Evolutionary conservation across 2,888 invertebrate genomes (phyloP).

Genomic region (Morinoia aosen): DNA sequence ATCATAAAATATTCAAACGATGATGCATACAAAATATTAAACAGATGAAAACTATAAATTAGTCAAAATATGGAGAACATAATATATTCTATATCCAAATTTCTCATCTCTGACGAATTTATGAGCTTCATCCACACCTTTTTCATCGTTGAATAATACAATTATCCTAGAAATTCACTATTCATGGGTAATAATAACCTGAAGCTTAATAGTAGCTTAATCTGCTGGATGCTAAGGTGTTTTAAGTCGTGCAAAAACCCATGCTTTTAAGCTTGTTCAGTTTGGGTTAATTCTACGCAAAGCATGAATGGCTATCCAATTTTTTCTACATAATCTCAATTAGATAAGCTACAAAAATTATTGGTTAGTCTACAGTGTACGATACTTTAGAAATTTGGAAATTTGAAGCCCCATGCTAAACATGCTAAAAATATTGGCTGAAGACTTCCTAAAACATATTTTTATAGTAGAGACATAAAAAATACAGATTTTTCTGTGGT

Average conservation of each 20-base stretch:
- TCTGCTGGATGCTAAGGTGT: neutral
- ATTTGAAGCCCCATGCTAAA: conserved; percentile 2
- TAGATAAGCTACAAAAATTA: neutral
- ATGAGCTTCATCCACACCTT: neutral
- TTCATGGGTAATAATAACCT: neutral
- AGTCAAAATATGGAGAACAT: too few relatives aligned
- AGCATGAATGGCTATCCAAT: neutral
- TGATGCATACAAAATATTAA: too few relatives aligned
- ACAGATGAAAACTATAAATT: too few relatives aligned
- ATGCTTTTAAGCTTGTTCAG: neutral
- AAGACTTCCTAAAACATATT: neutral
- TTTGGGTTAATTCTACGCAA: conserved; percentile 12
- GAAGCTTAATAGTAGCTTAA: neutral
- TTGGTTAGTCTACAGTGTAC: neutral
- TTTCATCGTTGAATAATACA: neutral
- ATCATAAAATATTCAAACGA: too few relatives aligned
- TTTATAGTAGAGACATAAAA: neutral
- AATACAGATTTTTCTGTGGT: neutral
- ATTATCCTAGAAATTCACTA: neutral
- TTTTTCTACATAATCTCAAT: neutral
- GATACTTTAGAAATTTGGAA: neutral
- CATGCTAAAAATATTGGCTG: neutral
- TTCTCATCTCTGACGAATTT: neutral
- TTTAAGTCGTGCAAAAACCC: neutral
- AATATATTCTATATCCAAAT: neutral